Base-by-base conservation (phyloP, 92 coral and sea anemone genomes). In the Muricea muricata region DNA sequence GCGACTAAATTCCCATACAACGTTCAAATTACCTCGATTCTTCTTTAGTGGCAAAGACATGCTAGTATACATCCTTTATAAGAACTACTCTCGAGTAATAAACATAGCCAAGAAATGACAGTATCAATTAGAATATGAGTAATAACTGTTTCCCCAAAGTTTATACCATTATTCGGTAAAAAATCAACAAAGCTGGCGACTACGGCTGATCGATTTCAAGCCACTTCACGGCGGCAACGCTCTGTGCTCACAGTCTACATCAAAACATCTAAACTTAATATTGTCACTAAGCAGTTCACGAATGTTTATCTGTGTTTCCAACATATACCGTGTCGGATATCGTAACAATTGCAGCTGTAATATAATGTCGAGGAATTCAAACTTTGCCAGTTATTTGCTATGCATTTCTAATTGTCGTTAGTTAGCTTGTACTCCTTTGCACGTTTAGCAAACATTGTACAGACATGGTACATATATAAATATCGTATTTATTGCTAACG, bases 191-290 rank as follows among this genome's bases (percentile, higher is more conserved):
- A n/a, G n/a, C n/a, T n/a, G n/a, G n/a, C n/a, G n/a, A n/a, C n/a
- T n/a, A n/a, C n/a, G n/a, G n/a, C n/a, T n/a, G n/a, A n/a, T n/a
- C n/a, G n/a, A n/a, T n/a, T n/a, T n/a, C n/a, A n/a, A n/a, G n/a
- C n/a, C n/a, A n/a, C n/a, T n/a, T n/a, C n/a, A n/a, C n/a, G n/a
- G n/a, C n/a, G n/a, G n/a, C n/a, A n/a, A n/a, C n/a, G n/a, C n/a
- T n/a, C n/a, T n/a, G n/a, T n/a, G n/a, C n/a, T n/a, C n/a, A n/a
- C n/a, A n/a, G n/a, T 63, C 30, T 18, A 1, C n/a, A 10, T 18
- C 18, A 63, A 63, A 29, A 28, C 37, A 21, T 63, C 70, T 63
- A 63, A 26, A 63, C 70, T 6, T 32, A 63, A 63, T 63, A 63
- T 63, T 63, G 70, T 63, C 13, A 26, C 70, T 39, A 63, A 63